Percentiles rank a stretch among this genome's conserved stretches.
Evolutionary conservation across 2,797 vertebrate species (phyloP).

Genomic region (Pogoniulus pusillus): DNA sequence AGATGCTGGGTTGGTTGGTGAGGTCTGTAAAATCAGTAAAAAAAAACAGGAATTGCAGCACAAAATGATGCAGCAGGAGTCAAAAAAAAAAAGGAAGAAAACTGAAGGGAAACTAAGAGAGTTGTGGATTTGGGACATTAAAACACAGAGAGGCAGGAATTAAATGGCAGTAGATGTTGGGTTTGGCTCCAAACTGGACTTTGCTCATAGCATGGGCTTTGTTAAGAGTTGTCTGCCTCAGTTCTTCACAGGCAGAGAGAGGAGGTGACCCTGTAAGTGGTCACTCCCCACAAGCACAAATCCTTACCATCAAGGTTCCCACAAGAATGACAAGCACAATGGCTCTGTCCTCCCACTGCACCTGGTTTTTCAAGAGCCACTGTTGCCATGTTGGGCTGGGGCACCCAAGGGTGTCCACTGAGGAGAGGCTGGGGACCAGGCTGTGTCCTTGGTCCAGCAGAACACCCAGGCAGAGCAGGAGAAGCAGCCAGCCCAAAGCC

Average conservation of each 20-base stretch:
- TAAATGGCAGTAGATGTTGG: not conserved
- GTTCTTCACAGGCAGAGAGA: not conserved
- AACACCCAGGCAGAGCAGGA: not conserved
- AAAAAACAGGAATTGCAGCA: not conserved
- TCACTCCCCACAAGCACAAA: not conserved
- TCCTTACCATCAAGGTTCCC: not conserved
- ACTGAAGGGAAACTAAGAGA: not conserved
- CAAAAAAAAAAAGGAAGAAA: not conserved
- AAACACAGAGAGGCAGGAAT: not conserved
- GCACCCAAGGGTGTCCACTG: rapidly evolving
- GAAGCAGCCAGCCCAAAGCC: not conserved
- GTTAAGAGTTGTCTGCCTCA: not conserved
- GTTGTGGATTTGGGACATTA: not conserved
- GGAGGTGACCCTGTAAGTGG: not conserved
- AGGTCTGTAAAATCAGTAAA: not conserved
- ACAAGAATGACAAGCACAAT: rapidly evolving
- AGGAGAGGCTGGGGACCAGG: not conserved
- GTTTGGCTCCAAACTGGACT: not conserved
- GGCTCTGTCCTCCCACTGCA: rapidly evolving
- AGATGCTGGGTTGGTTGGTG: not conserved
- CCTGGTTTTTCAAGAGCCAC: rapidly evolving
- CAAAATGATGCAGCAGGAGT: not conserved
- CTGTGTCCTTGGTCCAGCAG: not conserved
- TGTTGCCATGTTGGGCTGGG: rapidly evolving
- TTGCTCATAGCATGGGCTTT: not conserved